Conservation (phyloP, 2,113 vertebrate species). For the Benitochromis conjunctus region DNA sequence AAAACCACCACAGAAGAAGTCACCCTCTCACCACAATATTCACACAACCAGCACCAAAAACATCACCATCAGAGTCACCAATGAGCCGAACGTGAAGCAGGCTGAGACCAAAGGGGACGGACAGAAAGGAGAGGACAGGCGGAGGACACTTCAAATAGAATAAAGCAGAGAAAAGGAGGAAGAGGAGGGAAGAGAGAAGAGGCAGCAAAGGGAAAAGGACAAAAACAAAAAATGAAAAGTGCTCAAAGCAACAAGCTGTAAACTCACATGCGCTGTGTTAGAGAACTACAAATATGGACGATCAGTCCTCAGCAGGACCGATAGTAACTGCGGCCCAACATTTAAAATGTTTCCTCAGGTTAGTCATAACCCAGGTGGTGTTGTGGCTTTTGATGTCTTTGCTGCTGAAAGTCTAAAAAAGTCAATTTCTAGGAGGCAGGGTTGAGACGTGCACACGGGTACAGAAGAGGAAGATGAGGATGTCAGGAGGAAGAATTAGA, state of each 20-base stretch:
- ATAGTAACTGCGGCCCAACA: accelerated
- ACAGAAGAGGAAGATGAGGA: not conserved
- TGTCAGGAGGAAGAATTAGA: not conserved
- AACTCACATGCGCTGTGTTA: not conserved
- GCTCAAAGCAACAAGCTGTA: not conserved
- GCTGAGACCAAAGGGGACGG: not conserved
- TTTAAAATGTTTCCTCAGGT: not conserved
- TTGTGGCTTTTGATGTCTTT: not conserved
- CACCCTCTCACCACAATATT: not conserved
- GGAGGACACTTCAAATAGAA: not conserved
- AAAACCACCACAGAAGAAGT: not conserved
- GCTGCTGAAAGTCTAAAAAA: not conserved
- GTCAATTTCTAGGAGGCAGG: not conserved
- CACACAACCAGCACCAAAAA: not conserved
- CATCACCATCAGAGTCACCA: not conserved
- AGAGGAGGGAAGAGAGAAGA: not conserved
- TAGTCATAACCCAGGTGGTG: not conserved
- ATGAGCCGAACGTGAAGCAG: not conserved
- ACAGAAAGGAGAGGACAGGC: not conserved
- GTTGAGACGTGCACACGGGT: not conserved
- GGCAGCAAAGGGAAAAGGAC: not conserved
- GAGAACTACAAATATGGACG: not conserved
- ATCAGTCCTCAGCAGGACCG: not conserved
- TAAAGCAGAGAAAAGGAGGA: not conserved
- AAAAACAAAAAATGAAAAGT: not conserved